Percentiles rank a stretch among this genome's conserved stretches.
phyloP scores from a whole-genome alignment of 2,797 vertebrate species.

The Luscinia megarhynchos region DNA sequence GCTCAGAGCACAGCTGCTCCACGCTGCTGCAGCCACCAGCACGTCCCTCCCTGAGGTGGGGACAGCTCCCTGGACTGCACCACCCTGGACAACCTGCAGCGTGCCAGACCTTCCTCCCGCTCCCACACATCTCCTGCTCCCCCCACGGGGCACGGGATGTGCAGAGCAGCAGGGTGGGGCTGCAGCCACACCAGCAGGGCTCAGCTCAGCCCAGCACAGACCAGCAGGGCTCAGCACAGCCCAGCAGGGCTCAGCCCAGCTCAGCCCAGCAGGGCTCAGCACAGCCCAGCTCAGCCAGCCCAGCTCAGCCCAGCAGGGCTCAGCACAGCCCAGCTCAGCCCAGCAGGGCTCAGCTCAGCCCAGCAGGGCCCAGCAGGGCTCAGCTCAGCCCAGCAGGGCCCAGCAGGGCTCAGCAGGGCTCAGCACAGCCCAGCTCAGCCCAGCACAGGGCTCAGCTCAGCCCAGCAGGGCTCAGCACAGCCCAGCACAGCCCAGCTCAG shows the following conservation, averaged over 20 bases:
- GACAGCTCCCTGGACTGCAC: not conserved
- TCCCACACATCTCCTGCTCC: not conserved
- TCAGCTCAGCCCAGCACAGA: not conserved
- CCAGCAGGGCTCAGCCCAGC: not conserved
- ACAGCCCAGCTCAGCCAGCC: not conserved
- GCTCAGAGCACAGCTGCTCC: not conserved
- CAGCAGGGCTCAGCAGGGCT: too few species aligned
- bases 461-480: not conserved
- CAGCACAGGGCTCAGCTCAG: not conserved
- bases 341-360: not conserved
- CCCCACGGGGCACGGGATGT: accelerated
- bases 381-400: too few species aligned
- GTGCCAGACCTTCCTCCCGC: not conserved
- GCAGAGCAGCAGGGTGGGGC: not conserved
- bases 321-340: not conserved
- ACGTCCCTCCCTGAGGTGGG: not conserved
- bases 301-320: not conserved
- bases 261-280: not conserved
- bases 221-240: not conserved
- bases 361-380: not conserved
- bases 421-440: not conserved
- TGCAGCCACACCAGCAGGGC: not conserved
- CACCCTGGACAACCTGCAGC: not conserved
- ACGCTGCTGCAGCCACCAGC: not conserved
- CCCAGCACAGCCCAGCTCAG: not conserved